Evolutionary conservation across 1,140 invertebrate species (phyloP).

Genomic region (Drosophila mojavensis): DNA sequence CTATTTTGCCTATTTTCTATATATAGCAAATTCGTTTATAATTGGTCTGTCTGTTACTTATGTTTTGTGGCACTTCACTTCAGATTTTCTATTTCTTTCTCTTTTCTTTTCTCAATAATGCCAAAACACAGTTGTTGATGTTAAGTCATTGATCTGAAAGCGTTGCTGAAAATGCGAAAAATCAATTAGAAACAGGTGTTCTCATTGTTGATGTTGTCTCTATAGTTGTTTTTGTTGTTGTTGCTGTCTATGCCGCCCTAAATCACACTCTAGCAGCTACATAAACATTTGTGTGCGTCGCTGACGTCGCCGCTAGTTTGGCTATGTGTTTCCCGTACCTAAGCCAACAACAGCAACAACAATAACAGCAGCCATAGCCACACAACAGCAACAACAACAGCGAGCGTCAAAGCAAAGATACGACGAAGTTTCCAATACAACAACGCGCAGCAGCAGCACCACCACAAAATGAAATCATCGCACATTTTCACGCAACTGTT

Average conservation of each 20-base stretch:
- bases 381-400: constrained; percentile 49
- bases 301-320: constrained; percentile 48
- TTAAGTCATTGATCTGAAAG: constrained; percentile 50
- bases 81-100: constrained; percentile 47
- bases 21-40: constrained; percentile 49
- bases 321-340: constrained; percentile 45
- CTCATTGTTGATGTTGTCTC: constrained; percentile 34
- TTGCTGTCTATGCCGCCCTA: constrained; percentile 50
- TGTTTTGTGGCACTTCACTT: constrained; percentile 55
- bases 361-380: constrained; percentile 27
- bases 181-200: constrained; percentile 81
- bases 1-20: constrained; percentile 31
- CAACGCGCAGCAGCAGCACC: constrained; percentile 60
- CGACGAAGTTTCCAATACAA: constrained; percentile 82
- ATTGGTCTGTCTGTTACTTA: constrained; percentile 43
- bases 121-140: constrained; percentile 71
- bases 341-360: constrained; percentile 44
- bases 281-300: constrained; percentile 44
- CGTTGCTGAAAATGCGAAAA: constrained; percentile 60
- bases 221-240: constrained; percentile 36
- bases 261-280: constrained; percentile 42
- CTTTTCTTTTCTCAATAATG: constrained; percentile 41
- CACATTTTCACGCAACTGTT: constrained; percentile 49
- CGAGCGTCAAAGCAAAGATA: constrained; percentile 62
- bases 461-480: constrained; percentile 74